Evolutionary conservation across 2,113 vertebrate species (phyloP).

Genomic region (Notarius quadriscutis): DNA sequence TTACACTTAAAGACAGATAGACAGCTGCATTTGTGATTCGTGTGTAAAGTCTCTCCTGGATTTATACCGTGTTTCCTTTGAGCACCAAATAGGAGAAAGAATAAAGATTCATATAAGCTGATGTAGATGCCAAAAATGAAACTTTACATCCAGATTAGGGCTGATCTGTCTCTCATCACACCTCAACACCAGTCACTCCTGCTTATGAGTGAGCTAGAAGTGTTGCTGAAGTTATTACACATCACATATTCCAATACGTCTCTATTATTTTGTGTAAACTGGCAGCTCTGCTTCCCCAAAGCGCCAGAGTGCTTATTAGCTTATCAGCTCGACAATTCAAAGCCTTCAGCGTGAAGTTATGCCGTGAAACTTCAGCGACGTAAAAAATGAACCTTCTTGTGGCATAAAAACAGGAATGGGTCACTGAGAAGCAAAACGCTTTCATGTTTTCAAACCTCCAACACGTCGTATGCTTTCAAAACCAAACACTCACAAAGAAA

Average conservation of each 20-base stretch:
- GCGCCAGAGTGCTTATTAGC: conserved; percentile 1
- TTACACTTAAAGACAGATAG: neutral
- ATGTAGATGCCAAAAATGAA: neutral
- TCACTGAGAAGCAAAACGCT: neutral
- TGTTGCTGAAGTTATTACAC: neutral
- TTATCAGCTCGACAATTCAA: neutral
- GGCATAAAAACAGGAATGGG: neutral
- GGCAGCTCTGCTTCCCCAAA: conserved; percentile 13
- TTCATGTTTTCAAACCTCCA: conserved; percentile 10
- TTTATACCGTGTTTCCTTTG: neutral
- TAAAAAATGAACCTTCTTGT: neutral
- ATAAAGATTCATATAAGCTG: neutral
- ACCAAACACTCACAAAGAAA: neutral
- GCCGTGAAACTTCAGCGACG: neutral
- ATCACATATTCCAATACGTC: neutral
- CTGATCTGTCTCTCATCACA: neutral
- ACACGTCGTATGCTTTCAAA: neutral
- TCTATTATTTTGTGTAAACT: conserved; percentile 13
- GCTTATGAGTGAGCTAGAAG: conserved; percentile 7
- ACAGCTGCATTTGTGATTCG: too few species aligned
- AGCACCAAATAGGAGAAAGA: neutral
- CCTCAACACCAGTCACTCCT: neutral
- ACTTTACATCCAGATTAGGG: neutral
- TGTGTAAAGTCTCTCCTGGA: neutral
- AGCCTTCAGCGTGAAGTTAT: neutral